These are phyloP conservation scores for Heliangelus exortis DNA, from an alignment of 2,797 vertebrate genomes.

Conservation along the genomic window DNA sequence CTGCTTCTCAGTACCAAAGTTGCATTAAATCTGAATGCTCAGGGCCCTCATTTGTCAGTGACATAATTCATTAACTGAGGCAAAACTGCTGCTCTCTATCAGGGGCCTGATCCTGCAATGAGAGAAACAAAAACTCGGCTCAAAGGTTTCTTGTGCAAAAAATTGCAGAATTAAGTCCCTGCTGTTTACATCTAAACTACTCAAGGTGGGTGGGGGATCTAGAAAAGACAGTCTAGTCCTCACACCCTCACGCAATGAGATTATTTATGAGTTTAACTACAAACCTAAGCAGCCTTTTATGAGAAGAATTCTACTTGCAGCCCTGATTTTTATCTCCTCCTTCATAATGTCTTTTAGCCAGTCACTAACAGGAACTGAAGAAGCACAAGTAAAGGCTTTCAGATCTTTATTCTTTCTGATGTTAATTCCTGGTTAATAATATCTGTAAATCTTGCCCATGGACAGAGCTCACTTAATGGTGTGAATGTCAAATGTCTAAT, in stretches of 20 bases:
- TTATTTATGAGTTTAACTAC: conserved; percentile 68
- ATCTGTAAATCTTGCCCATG: not conserved
- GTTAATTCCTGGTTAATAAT: not conserved
- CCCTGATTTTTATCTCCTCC: conserved; percentile 19
- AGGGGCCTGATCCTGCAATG: not conserved
- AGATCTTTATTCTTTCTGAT: conserved; percentile 9
- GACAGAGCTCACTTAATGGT: not conserved
- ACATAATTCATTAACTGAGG: not conserved
- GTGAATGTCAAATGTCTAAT: not conserved
- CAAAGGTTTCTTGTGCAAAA: not conserved
- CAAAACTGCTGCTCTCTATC: conserved; percentile 37
- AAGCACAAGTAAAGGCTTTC: conserved; percentile 30
- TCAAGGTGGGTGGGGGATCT: not conserved
- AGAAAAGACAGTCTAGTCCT: conserved; percentile 30
- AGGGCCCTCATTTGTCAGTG: conserved; percentile 20
- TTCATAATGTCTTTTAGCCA: not conserved
- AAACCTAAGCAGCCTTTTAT: conserved; percentile 22
- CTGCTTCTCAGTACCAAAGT: conserved; percentile 36
- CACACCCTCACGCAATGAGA: conserved; percentile 49
- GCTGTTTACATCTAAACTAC: conserved; percentile 31
- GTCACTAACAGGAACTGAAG: not conserved
- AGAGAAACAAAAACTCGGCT: not conserved
- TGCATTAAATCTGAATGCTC: conserved; percentile 38
- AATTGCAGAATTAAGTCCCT: not conserved
- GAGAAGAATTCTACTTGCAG: not conserved